Percentiles rank a stretch among this genome's conserved stretches.
These are phyloP conservation scores for Colostygia pectinataria DNA, from an alignment of 2,888 invertebrate genomes.

Conservation along the genomic window DNA sequence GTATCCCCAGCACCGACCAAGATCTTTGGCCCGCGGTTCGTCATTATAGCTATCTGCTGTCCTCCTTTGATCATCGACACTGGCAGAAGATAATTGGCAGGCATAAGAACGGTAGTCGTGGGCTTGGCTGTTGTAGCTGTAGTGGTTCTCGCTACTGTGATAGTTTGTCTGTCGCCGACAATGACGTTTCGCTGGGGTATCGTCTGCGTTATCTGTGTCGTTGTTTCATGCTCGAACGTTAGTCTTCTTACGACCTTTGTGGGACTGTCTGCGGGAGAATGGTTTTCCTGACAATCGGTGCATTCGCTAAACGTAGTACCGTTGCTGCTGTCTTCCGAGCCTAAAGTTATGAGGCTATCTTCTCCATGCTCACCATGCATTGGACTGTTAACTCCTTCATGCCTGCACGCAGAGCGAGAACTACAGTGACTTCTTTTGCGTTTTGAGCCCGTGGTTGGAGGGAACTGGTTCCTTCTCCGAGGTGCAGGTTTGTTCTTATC, in stretches of 20 bases:
- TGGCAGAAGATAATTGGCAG: slow-evolving; percentile 88
- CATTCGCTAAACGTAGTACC: slow-evolving; percentile 84
- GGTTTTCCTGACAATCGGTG: slow-evolving; percentile 77
- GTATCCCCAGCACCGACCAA: slow-evolving; percentile 73
- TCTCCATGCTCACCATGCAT: slow-evolving; percentile 77
- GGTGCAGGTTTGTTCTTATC: slow-evolving; percentile 93
- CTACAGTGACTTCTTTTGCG: slow-evolving; percentile 86
- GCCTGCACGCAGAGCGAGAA: slow-evolving; percentile 59
- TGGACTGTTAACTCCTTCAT: slow-evolving; percentile 80
- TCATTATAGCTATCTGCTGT: slow-evolving; percentile 88
- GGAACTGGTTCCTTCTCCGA: slow-evolving; percentile 88
- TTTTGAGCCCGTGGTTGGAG: slow-evolving; percentile 87
- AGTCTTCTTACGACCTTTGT: slow-evolving; percentile 72
- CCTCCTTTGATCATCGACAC: slow-evolving; percentile 88
- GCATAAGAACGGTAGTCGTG: slow-evolving; percentile 86
- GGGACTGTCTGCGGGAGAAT: slow-evolving; percentile 80
- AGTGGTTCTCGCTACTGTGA: slow-evolving; percentile 72
- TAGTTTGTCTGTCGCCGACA: slow-evolving; percentile 85
- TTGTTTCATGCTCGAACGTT: slow-evolving; percentile 74
- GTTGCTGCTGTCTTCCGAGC: slow-evolving; percentile 90
- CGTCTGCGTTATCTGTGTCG: slow-evolving; percentile 49
- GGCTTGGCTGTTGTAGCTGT: slow-evolving; percentile 83
- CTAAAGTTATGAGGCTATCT: slow-evolving; percentile 87
- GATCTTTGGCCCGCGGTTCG: slow-evolving; percentile 85
- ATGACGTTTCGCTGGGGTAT: slow-evolving; percentile 81